These are phyloP conservation scores for Melospiza melodia DNA, from an alignment of 2,113 vertebrate genomes.

Conservation along the genomic window DNA sequence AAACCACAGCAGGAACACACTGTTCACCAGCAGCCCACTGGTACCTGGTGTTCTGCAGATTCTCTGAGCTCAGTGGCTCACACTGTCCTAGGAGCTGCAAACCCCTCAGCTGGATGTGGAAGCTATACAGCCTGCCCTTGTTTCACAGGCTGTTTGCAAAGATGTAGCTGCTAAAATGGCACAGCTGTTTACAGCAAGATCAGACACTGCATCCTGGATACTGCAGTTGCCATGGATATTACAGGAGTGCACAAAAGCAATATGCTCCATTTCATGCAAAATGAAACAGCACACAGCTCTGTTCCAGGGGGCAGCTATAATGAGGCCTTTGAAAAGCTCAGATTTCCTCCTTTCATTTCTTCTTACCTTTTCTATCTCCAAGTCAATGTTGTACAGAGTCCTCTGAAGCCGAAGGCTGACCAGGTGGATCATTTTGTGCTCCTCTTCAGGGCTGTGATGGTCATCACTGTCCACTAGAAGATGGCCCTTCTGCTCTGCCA, in stretches of 20 bases:
- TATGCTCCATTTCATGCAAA: not conserved
- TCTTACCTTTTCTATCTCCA: conserved; percentile 82
- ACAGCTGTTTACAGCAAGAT: conserved; percentile 40
- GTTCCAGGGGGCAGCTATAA: not conserved
- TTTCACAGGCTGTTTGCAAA: not conserved
- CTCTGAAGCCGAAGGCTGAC: conserved; percentile 82
- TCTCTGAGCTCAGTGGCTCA: not conserved
- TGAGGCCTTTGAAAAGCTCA: not conserved
- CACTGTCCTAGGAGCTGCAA: not conserved
- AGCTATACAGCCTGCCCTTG: not conserved
- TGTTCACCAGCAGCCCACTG: not conserved
- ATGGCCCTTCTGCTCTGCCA: conserved; percentile 84
- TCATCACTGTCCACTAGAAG: conserved; percentile 83
- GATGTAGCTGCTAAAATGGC: not conserved
- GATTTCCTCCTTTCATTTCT: conserved; percentile 17
- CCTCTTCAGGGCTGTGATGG: conserved; percentile 80
- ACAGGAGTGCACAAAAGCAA: conserved; percentile 1
- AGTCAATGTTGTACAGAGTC: conserved; percentile 84
- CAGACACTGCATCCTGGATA: not conserved
- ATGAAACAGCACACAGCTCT: not conserved
- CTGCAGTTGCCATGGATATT: conserved; percentile 42
- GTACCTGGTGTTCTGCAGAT: not conserved
- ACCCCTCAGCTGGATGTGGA: not conserved
- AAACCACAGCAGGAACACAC: not conserved
- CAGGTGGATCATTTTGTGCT: conserved; percentile 73